phyloP scores from a whole-genome alignment of 2,797 vertebrate species.

The Ciconia nigra region DNA sequence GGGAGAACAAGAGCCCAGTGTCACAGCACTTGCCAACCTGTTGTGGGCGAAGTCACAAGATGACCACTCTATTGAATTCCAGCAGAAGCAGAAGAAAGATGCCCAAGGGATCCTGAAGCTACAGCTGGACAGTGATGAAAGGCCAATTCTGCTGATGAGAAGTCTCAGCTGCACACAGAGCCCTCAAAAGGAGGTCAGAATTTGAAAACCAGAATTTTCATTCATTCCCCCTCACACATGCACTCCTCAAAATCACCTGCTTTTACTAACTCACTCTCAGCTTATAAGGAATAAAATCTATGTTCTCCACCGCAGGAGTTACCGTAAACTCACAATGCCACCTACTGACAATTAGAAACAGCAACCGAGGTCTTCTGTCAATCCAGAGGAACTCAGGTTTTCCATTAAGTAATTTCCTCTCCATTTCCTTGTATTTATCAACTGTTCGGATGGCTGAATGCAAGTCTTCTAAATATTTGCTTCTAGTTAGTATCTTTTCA shows the following conservation, averaged over 20 bases:
- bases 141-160: neutral
- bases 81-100: neutral
- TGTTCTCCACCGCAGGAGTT: neutral
- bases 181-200: neutral
- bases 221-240: neutral
- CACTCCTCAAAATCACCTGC: neutral
- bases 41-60: neutral
- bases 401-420: conserved; percentile 33
- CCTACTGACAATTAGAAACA: neutral
- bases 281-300: neutral
- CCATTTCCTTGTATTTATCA: conserved; percentile 46
- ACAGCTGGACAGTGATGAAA: neutral
- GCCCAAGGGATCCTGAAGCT: neutral
- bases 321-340: neutral
- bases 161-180: neutral
- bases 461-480: conserved; percentile 15
- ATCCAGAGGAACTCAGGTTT: conserved; percentile 10
- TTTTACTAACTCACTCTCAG: neutral
- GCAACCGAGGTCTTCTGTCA: neutral
- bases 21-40: neutral
- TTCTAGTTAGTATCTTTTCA: neutral
- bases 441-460: neutral
- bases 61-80: neutral
- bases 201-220: neutral
- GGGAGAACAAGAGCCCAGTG: conserved; percentile 26